Base-by-base conservation (phyloP, 2,113 vertebrate genomes). In the rabbit (Oryctolagus cuniculus) region DNA sequence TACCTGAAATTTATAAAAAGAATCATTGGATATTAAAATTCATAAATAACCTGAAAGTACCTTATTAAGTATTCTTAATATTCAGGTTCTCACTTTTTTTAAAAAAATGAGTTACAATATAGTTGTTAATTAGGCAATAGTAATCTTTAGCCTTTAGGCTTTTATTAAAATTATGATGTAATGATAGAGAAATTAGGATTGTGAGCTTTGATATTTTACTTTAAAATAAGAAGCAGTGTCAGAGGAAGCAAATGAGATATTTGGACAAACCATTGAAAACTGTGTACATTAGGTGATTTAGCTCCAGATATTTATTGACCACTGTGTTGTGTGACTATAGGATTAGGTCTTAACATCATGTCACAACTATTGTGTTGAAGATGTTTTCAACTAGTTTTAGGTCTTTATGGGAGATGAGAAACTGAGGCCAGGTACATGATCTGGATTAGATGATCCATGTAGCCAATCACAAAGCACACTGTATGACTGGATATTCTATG, bases 141-240 rank as follows among this genome's bases (percentile, higher is more conserved):
- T 91, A 34, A 92, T 44, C 29, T 77, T 87, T 92, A 82, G 21
- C 34, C 22, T 89, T 90, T 61, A 64, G 12, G 1, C 0, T 92
- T 94, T 92, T 85, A 53, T 66, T 84, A 3, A 88, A 90, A 38
- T 55, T 19, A 3, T 89, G 55, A 29, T 69, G 51, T 53, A 64
- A 44, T 82, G 34, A 83, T 82, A 29, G 36, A 63, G 7, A 11
- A 84, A 72, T 70, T 24, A 75, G 11, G 1, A 3, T 36, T 53
- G 51, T 4, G 92, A 51, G 1, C 12, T 36, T 92, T 81, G n/a
- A 61, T 73, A 63, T 69, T 81, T 53, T 10, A 72, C n/a, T 85
- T 93, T 93, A 87, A 91, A 83, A 75, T 44, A 93, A 86, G 27
- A 87, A 91, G 4, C 63, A 87, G 36, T 2, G 34, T 55, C 5